Conservation (phyloP, 1,140 invertebrate genomes). For the Drosophila subobscura region DNA sequence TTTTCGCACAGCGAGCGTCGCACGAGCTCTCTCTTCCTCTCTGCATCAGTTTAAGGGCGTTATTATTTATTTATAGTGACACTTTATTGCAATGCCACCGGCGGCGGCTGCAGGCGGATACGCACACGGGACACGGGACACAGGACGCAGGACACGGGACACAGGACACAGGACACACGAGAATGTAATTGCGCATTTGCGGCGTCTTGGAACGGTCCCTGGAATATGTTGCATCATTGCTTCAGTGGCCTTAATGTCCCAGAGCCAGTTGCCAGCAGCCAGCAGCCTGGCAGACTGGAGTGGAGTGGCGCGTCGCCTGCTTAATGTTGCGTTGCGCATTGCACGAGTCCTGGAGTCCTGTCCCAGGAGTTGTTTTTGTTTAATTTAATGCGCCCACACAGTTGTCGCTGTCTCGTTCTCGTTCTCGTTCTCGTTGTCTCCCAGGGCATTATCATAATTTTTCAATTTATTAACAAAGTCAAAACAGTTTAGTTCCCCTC, state of each 20-base stretch:
- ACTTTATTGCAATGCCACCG: slow-evolving; percentile 70
- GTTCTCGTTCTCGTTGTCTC: slow-evolving; percentile 2
- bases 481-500: slow-evolving; percentile 71
- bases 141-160: slow-evolving; percentile 6
- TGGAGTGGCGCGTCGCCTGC: slow-evolving; percentile 67
- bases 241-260: slow-evolving; percentile 74
- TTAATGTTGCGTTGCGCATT: slow-evolving; percentile 80
- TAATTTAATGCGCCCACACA: slow-evolving; percentile 76
- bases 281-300: slow-evolving; percentile 15
- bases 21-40: slow-evolving; percentile 3
- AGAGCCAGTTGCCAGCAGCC: slow-evolving; percentile 44
- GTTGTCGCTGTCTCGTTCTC: slow-evolving; percentile 32
- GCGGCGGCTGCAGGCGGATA: slow-evolving; percentile 64
- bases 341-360: slow-evolving; percentile 56
- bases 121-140: slow-evolving; percentile 1
- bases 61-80: slow-evolving; percentile 82
- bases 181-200: slow-evolving; percentile 78
- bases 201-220: slow-evolving; percentile 64
- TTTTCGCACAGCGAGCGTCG: slow-evolving; percentile 70
- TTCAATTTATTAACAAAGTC: slow-evolving; percentile 82
- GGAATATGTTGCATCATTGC: slow-evolving; percentile 79
- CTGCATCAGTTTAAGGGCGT: slow-evolving; percentile 68
- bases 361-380: slow-evolving; percentile 52
- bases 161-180: slow-evolving; percentile 52
- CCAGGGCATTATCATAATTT: slow-evolving; percentile 75